These are phyloP conservation scores for Polyommatus icarus DNA, from an alignment of 2,888 invertebrate genomes.

Conservation along the genomic window DNA sequence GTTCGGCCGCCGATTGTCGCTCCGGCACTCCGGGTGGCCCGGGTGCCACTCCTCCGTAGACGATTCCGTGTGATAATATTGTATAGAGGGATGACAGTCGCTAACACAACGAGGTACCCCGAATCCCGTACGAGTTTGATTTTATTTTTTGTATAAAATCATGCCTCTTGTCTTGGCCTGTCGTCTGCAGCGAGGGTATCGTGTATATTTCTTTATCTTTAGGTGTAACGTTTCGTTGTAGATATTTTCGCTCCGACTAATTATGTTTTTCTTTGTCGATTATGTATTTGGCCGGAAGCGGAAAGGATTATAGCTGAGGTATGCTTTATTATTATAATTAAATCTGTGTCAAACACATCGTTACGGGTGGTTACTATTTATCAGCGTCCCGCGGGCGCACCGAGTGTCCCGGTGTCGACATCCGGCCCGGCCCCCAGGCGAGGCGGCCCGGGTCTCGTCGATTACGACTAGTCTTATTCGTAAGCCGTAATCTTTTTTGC, in stretches of 20 bases:
- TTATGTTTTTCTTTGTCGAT: conserved; percentile 74
- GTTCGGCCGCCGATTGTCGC: conserved; percentile 28
- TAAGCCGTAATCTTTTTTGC: conserved; percentile 62
- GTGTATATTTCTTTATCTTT: conserved; percentile 65
- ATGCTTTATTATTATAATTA: conserved; percentile 47
- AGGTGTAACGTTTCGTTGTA: conserved; percentile 64
- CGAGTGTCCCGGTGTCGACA: conserved; percentile 38
- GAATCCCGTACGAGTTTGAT: conserved; percentile 72
- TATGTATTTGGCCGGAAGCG: conserved; percentile 66
- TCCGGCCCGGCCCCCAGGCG: background rate
- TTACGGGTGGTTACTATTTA: conserved; percentile 49
- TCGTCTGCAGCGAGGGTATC: conserved; percentile 74
- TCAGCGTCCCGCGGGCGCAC: conserved; percentile 50
- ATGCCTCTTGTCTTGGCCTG: conserved; percentile 79
- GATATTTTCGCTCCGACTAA: conserved; percentile 60
- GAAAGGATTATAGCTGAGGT: conserved; percentile 58
- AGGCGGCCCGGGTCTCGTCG: conserved; percentile 44
- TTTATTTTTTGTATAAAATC: conserved; percentile 80
- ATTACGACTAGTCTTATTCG: conserved; percentile 57
- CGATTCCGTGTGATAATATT: conserved; percentile 73
- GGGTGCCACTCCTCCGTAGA: conserved; percentile 58
- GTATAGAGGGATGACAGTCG: conserved; percentile 74
- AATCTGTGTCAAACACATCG: conserved; percentile 47
- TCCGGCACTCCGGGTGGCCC: conserved; percentile 41
- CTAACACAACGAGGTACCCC: conserved; percentile 72